Evolutionary conservation across 2,113 vertebrate species (phyloP).

Genomic region (Pelobates fuscus): DNA sequence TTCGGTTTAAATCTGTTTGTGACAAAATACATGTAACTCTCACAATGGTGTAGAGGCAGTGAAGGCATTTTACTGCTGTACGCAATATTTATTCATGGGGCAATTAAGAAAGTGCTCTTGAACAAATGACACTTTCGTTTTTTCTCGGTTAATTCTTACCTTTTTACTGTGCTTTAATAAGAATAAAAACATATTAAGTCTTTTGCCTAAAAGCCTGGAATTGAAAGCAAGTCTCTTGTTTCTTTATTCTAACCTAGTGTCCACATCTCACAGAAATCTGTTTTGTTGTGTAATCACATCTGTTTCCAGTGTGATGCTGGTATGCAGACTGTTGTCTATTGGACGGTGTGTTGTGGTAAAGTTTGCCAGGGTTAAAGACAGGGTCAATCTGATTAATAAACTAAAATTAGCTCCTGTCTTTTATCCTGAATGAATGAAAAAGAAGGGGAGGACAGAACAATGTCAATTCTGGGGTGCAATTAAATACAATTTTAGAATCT

Average conservation of each 20-base stretch:
- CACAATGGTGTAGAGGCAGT: background rate
- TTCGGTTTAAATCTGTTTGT: slow-evolving; percentile 65
- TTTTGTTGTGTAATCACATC: slow-evolving; percentile 66
- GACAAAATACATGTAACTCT: slow-evolving; percentile 56
- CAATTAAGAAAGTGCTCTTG: background rate
- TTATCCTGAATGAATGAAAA: slow-evolving; percentile 63
- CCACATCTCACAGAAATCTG: slow-evolving; percentile 51
- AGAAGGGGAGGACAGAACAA: too few species aligned
- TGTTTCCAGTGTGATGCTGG: slow-evolving; percentile 79
- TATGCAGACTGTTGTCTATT: slow-evolving; percentile 85
- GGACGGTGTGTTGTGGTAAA: slow-evolving; percentile 79
- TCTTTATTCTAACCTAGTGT: slow-evolving; percentile 56
- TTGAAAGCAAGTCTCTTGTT: background rate
- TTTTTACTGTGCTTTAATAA: background rate
- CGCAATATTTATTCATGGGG: background rate
- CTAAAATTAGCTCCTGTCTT: slow-evolving; percentile 87
- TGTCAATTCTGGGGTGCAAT: too few species aligned
- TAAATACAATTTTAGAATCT: too few species aligned
- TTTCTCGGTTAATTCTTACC: background rate
- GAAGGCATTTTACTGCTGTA: background rate
- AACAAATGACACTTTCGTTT: background rate
- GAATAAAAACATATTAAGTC: background rate
- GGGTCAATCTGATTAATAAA: slow-evolving; percentile 86
- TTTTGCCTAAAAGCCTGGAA: background rate
- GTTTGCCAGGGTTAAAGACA: slow-evolving; percentile 84